Evolutionary conservation across 2,797 vertebrate species (phyloP).

Genomic region (Chiloscyllium punctatum): DNA sequence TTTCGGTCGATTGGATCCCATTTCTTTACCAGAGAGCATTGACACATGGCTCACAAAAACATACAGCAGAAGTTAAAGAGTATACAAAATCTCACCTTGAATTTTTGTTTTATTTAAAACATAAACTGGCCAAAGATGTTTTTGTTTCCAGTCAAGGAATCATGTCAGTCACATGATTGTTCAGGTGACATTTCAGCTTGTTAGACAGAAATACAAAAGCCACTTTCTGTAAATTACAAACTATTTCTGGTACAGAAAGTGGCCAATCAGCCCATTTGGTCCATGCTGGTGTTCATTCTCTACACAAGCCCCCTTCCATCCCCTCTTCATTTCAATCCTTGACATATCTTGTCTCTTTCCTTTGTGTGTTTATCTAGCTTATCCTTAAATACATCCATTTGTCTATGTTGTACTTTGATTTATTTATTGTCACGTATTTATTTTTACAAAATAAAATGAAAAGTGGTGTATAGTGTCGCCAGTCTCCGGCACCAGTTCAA

Average conservation of each 20-base stretch:
- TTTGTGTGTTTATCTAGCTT: too few species aligned
- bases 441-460: too few species aligned
- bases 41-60: not conserved
- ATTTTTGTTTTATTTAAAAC: not conserved
- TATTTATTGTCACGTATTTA: too few species aligned
- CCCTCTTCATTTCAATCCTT: not conserved
- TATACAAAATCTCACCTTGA: not conserved
- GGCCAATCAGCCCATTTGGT: not conserved
- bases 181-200: not conserved
- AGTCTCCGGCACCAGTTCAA: too few species aligned
- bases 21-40: not conserved
- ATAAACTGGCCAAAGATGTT: not conserved
- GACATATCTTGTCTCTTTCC: too few species aligned
- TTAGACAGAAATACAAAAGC: too few species aligned
- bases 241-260: not conserved
- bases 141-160: not conserved
- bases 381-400: not conserved
- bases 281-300: not conserved
- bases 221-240: too few species aligned
- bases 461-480: too few species aligned
- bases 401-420: not conserved
- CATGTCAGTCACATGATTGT: not conserved
- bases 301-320: not conserved
- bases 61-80: not conserved
- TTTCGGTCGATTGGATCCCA: not conserved